Percentiles rank a stretch among this genome's conserved stretches.
These are phyloP conservation scores for Protobothrops mucrosquamatus DNA, from an alignment of 2,113 vertebrate genomes.

Conservation along the genomic window DNA sequence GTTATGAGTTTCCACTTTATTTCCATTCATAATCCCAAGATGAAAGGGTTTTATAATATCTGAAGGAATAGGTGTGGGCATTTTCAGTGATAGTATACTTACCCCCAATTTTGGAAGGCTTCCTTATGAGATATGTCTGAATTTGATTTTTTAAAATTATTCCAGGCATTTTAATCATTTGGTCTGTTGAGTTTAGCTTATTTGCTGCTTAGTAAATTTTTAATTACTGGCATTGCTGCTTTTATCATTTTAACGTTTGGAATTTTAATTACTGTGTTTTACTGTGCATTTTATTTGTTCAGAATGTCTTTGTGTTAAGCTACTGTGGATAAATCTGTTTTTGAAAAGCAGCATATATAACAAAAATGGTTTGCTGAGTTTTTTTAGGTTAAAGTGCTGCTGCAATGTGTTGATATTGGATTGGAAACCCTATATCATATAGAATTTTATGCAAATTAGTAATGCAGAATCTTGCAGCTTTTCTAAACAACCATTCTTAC, in stretches of 20 bases:
- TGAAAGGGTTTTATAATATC: neutral
- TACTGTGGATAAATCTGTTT: neutral
- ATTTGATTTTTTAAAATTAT: neutral
- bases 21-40: neutral
- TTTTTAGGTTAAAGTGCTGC: neutral
- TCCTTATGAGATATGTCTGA: neutral
- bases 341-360: neutral
- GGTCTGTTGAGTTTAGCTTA: neutral
- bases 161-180: neutral
- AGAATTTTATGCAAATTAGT: neutral
- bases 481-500: neutral
- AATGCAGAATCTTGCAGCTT: neutral
- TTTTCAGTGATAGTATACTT: neutral
- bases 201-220: neutral
- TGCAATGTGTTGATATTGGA: neutral
- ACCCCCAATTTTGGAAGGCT: neutral
- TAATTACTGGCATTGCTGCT: neutral
- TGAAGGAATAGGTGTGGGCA: neutral
- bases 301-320: neutral
- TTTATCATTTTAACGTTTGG: neutral
- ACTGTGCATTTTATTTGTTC: neutral
- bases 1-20: neutral
- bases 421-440: neutral
- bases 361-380: neutral
- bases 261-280: neutral